Conservation (phyloP, 2,797 vertebrate genomes). For the Sciurus vulgaris region DNA sequence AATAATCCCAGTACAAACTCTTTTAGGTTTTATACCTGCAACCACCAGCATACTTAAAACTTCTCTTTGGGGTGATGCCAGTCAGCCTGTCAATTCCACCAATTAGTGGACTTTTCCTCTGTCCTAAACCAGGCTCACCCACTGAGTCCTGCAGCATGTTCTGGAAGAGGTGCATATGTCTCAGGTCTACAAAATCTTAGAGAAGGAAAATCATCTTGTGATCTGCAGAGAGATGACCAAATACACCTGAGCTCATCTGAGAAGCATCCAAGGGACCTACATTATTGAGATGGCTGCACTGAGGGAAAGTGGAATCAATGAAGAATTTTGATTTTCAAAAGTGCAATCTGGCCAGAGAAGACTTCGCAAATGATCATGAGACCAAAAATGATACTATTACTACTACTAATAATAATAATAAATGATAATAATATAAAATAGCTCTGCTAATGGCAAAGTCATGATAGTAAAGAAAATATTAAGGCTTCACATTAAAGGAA, state of each 20-base stretch:
- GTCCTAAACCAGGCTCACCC: neutral
- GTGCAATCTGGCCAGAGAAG: neutral
- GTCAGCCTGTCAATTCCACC: neutral
- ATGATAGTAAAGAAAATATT: constrained; percentile 59
- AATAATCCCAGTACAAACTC: too few relatives aligned
- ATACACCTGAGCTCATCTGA: neutral
- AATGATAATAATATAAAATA: neutral
- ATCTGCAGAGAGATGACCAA: constrained; percentile 61
- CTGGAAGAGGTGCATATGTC: constrained; percentile 16
- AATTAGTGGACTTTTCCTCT: neutral
- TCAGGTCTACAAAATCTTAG: neutral
- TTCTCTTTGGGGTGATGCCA: neutral
- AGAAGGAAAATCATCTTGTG: constrained; percentile 54
- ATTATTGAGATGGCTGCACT: constrained; percentile 39
- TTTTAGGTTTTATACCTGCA: too few relatives aligned
- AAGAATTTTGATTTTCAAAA: neutral
- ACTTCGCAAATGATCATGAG: constrained; percentile 46
- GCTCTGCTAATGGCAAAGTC: constrained; percentile 49
- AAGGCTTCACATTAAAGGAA: constrained; percentile 65
- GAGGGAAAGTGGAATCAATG: neutral
- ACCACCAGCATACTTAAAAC: neutral
- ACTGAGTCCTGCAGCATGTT: neutral
- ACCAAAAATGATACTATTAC: neutral
- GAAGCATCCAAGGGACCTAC: constrained; percentile 5
- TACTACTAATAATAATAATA: too few relatives aligned